Evolutionary conservation across 2,797 vertebrate genomes (phyloP).

Genomic region (Ibycter americanus): DNA sequence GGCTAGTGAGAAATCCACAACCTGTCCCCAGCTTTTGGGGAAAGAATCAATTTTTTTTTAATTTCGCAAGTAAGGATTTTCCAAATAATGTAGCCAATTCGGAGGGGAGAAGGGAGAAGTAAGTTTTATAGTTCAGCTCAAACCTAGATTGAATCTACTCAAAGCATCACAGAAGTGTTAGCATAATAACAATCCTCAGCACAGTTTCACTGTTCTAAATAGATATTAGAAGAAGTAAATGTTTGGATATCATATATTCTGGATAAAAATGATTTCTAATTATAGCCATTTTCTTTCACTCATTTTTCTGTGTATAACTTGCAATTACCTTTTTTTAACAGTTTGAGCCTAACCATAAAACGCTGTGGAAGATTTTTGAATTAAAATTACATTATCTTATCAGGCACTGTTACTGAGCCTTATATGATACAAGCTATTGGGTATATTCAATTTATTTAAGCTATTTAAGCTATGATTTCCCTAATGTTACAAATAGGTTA

Average conservation of each 20-base stretch:
- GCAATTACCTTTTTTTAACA: not conserved
- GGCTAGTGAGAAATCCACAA: not conserved
- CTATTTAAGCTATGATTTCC: not conserved
- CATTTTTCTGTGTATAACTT: not conserved
- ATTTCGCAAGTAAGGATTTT: not conserved
- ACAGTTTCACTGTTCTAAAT: not conserved
- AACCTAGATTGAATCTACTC: not conserved
- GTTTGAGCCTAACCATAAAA: not conserved
- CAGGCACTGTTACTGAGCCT: not conserved
- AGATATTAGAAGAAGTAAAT: not conserved
- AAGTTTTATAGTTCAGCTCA: not conserved
- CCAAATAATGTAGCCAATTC: not conserved
- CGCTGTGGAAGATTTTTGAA: not conserved
- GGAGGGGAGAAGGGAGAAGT: not conserved
- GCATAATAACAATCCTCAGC: not conserved
- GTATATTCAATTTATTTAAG: not conserved
- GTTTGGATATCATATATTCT: not conserved
- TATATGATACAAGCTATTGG: not conserved
- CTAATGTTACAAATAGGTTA: not conserved
- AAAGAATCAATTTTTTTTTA: not conserved
- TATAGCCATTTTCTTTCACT: not conserved
- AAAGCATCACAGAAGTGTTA: not conserved
- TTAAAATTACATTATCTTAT: conserved; percentile 16
- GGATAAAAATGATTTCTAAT: not conserved
- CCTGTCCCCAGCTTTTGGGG: not conserved